phyloP scores from a whole-genome alignment of 2,888 invertebrate species.

The Tachystola acroxantha region DNA sequence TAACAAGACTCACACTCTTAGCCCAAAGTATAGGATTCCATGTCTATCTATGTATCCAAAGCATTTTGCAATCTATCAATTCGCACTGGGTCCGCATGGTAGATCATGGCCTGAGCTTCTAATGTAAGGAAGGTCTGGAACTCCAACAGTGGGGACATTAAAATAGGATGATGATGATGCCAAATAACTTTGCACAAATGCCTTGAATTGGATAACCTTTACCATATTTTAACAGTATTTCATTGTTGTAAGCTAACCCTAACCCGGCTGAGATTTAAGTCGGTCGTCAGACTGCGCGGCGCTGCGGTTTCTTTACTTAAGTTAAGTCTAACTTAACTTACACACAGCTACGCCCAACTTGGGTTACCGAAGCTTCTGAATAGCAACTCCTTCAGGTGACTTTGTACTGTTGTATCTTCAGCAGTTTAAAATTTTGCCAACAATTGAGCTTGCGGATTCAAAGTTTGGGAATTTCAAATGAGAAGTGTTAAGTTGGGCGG shows the following conservation, averaged over 20 bases:
- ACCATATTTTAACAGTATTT: no score
- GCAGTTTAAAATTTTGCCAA: slow-evolving; percentile 52
- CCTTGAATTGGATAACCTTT: no score
- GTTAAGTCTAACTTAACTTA: slow-evolving; percentile 65
- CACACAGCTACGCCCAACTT: slow-evolving; percentile 62
- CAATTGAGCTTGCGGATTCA: slow-evolving; percentile 51
- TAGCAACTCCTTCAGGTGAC: slow-evolving; percentile 67
- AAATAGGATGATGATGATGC: no score
- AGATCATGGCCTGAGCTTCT: no score
- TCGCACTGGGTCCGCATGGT: no score
- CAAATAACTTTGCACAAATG: no score
- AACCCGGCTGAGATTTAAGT: slow-evolving; percentile 57
- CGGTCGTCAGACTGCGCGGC: slow-evolving; percentile 60
- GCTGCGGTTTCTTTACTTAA: slow-evolving; percentile 70
- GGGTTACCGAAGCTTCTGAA: slow-evolving; percentile 54
- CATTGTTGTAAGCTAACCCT: slow-evolving; percentile 34
- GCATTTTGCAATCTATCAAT: no score
- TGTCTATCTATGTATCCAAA: no score
- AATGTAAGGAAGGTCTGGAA: no score
- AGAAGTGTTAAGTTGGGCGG: slow-evolving; percentile 24
- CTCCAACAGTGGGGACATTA: no score
- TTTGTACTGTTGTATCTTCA: slow-evolving; percentile 39
- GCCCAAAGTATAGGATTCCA: no score
- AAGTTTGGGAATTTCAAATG: slow-evolving; percentile 53
- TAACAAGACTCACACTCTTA: no score